phyloP scores from a whole-genome alignment of 2,797 vertebrate species.

The Cossypha dichroa region DNA sequence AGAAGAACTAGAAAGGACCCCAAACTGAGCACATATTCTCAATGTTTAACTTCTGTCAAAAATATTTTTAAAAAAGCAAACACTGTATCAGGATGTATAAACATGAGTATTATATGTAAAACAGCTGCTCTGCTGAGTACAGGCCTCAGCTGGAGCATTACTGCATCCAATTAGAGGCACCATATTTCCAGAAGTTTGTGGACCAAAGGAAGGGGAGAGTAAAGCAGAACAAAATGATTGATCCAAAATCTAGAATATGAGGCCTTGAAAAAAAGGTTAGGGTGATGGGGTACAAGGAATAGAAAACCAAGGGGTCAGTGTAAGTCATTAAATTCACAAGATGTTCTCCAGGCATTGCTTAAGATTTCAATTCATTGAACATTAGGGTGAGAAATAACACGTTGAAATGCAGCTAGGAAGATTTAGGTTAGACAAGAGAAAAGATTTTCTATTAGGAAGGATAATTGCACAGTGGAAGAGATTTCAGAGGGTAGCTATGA shows the following conservation, averaged over 20 bases:
- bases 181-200: slow-evolving; percentile 18
- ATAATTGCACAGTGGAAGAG: neutral
- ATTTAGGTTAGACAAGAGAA: neutral
- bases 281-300: neutral
- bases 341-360: neutral
- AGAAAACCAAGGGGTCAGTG: neutral
- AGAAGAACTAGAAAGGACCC: neutral
- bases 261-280: neutral
- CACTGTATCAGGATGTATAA: slow-evolving; percentile 45
- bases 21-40: neutral
- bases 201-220: neutral
- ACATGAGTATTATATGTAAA: slow-evolving; percentile 53
- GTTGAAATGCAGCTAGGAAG: neutral
- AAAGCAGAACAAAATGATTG: neutral
- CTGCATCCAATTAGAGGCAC: slow-evolving; percentile 43
- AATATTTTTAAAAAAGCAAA: slow-evolving; percentile 38
- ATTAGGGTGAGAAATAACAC: neutral
- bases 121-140: slow-evolving; percentile 36
- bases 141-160: slow-evolving; percentile 18
- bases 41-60: slow-evolving; percentile 15
- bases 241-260: neutral
- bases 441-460: neutral
- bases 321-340: neutral
- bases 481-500: neutral
- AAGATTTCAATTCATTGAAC: neutral